Base-by-base conservation (phyloP, 2,113 vertebrate genomes). In the Phocoena sinus region DNA sequence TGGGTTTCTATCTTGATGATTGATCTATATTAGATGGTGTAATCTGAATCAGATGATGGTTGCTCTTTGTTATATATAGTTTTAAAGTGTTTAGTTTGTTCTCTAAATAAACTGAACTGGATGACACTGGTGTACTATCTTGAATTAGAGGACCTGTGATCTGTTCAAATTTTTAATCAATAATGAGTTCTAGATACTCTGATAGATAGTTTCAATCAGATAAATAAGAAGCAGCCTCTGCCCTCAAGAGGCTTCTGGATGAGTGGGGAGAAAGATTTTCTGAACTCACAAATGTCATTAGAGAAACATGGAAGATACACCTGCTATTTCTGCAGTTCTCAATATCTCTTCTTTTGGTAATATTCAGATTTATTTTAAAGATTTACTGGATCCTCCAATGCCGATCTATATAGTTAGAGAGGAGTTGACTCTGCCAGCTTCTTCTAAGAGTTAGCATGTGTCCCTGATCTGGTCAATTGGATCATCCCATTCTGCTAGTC, bases 91-190 rank as follows among this genome's bases (percentile, higher is more conserved):
- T 95, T 82, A 36, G 8, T 41, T 96, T 92, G 18, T 47, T 26
- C 87, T 79, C 92, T 26, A 60, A 91, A 92, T 62, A 79, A 86
- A 62, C 10, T 53, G 11, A 85, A 68, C 41, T 12, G 8, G 80
- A 47, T 77, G 65, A 31, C 26, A 74, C 44, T 87, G 23, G 15
- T 74, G 1, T 58, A 82, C 47, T 62, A 73, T n/a, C 20, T 83
- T 80, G 91, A 92, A 94, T 70, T 80, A 71, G 44, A 94, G 90
- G 13, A 93, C 26, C 13, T 74, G 65, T 63, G 62, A 91, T 41
- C 25, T 50, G 28, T 88, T 93, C 20, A 68, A 80, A 63, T n/a
- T 88, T 96, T 81, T 92, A 74, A 91, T 96, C 80, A 88, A 8
- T 91, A 85, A 60, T 65, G n/a, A 89, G 13, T 81, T 21, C 2